Evolutionary conservation across 2,888 invertebrate species (phyloP), one percentile per base, ranked within the genome.

Genomic region (Ennomos erosarius): DNA sequence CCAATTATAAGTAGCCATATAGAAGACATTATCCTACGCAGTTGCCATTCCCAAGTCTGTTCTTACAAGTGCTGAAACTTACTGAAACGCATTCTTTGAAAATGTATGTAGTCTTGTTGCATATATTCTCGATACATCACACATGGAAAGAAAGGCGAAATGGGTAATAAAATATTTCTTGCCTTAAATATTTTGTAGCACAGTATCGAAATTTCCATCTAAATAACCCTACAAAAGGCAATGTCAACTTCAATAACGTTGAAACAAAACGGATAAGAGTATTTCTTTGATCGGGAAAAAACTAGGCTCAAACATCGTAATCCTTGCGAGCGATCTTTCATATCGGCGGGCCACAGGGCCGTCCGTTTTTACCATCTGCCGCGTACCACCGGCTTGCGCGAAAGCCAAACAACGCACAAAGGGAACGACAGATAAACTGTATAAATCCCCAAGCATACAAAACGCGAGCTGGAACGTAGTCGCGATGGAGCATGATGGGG

Each of bases 381-480:
- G 11, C 38, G 46, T 56, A 42, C 47, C 43, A 48, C 33, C 40
- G 71, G 72, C 69, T 73, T 67, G 64, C 57, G 63, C 59, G 49
- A 71, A 78, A 78, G 73, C 74, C 73, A 78, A 80, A 79, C 79
- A 78, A 77, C 75, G 74, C 76, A 79, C 79, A 83, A 82, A 79
- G 73, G 74, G 72, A 71, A 64, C 67, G 69, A 67, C 55, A 71
- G 77, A 81, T 80, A 82, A 79, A 80, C 78, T 78, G 73, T 79
- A 78, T 75, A 78, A 82, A 83, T 81, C 82, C 82, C 72, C 65
- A 67, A 73, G 77, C 78, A 82, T 79, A 83, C 83, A 81, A 82
- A n/a, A 81, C 77, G 74, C 62, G 72, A 68, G 71, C 69, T 72
- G 68, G 62, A 38, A 55, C 47, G 48, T 55, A 60, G 42, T 48